phyloP scores from a whole-genome alignment of 2,113 vertebrate species.

The Pomatorhinus ruficollis region DNA sequence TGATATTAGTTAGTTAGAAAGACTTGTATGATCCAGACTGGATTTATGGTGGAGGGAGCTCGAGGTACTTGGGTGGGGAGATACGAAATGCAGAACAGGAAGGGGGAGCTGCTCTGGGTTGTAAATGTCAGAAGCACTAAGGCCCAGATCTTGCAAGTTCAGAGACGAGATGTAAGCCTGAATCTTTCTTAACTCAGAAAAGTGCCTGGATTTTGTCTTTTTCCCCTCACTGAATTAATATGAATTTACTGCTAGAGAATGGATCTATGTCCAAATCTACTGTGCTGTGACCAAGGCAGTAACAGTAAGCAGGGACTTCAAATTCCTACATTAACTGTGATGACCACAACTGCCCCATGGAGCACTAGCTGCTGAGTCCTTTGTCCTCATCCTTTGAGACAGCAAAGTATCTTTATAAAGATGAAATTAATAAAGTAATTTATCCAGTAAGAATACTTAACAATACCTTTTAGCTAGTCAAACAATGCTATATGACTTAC shows the following conservation, averaged over 20 bases:
- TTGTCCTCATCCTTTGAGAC: not conserved
- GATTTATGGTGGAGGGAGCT: not conserved
- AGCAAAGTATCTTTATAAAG: not conserved
- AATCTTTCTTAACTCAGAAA: not conserved
- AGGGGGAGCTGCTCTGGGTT: accelerated
- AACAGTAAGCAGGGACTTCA: not conserved
- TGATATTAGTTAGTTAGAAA: not conserved
- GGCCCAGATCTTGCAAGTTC: not conserved
- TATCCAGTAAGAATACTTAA: not conserved
- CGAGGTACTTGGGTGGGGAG: accelerated
- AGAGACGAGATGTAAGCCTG: not conserved
- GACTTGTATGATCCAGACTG: not conserved
- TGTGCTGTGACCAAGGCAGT: not conserved
- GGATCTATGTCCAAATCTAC: not conserved
- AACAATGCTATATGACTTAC: not conserved
- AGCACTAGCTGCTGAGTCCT: not conserved
- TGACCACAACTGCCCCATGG: no score
- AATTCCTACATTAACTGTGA: not conserved
- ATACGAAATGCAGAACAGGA: not conserved
- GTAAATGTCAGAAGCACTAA: not conserved
- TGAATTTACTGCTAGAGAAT: not conserved
- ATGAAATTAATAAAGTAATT: not conserved
- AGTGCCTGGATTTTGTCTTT: not conserved
- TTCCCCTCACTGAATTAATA: not conserved
- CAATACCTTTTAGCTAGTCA: not conserved